These are phyloP conservation scores for Notodonta ziczac DNA, from an alignment of 2,888 invertebrate species.

Conservation along the genomic window DNA sequence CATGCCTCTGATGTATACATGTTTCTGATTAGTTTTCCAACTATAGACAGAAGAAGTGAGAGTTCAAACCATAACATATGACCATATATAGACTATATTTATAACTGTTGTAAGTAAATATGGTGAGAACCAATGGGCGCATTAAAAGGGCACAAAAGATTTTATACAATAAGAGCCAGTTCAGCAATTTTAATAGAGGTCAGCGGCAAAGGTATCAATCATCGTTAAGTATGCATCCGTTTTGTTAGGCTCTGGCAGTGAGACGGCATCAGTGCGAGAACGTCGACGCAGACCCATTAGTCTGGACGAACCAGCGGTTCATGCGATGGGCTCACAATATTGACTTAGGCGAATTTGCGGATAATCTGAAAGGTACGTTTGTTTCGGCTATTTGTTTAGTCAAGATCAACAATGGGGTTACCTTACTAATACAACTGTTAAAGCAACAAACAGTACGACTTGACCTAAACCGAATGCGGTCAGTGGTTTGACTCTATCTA, in stretches of 20 bases:
- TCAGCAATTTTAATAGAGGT: neutral
- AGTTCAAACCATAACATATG: too few species aligned
- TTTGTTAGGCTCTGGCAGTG: constrained; percentile 90
- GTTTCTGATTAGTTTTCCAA: too few species aligned
- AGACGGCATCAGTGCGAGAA: constrained; percentile 95
- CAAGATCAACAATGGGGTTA: neutral
- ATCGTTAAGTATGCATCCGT: constrained; percentile 32
- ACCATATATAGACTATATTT: too few species aligned
- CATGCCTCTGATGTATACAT: too few species aligned
- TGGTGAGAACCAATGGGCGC: too few species aligned
- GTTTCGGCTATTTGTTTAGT: constrained; percentile 17
- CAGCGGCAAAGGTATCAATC: constrained; percentile 43
- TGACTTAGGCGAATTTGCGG: constrained; percentile 96
- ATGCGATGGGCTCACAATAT: constrained; percentile 97
- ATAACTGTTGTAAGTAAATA: too few species aligned
- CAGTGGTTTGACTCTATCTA: too few species aligned
- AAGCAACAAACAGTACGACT: neutral
- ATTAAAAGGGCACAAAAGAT: too few species aligned
- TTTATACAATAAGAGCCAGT: too few species aligned
- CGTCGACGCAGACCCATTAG: constrained; percentile 95
- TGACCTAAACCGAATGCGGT: too few species aligned
- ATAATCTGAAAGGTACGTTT: constrained; percentile 92
- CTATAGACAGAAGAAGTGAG: too few species aligned
- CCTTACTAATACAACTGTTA: neutral
- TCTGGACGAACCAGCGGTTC: constrained; percentile 98